Percentiles rank a stretch among this genome's conserved stretches.
Evolutionary conservation across 35 echinoderm and acorn worm species (phyloP).

Genomic region (Lytechinus pictus): DNA sequence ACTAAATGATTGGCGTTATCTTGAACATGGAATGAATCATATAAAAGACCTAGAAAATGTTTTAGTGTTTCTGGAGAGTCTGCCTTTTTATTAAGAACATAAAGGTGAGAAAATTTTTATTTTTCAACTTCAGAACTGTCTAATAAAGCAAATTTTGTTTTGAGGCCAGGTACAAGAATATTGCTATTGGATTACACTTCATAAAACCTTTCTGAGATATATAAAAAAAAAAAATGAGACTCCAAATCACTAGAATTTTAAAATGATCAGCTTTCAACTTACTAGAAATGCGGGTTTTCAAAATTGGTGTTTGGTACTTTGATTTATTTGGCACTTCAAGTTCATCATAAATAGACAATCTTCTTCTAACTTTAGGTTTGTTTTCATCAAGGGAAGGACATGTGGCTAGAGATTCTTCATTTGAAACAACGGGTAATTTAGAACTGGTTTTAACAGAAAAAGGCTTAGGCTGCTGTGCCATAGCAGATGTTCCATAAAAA

Average conservation of each 20-base stretch:
- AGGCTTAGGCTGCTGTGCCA: too few species aligned
- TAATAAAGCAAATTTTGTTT: neutral
- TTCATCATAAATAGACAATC: neutral
- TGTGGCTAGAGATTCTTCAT: neutral
- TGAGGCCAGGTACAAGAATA: neutral
- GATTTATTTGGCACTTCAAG: neutral
- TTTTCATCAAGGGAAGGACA: neutral
- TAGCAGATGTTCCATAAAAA: too few species aligned
- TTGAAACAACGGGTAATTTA: constrained; percentile 11
- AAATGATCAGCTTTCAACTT: neutral
- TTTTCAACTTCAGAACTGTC: neutral
- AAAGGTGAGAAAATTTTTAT: neutral
- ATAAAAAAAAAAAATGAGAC: neutral
- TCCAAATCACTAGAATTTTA: neutral
- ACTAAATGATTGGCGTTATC: constrained; percentile 17
- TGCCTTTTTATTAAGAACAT: too few species aligned
- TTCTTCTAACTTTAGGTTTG: neutral
- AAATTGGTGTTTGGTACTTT: neutral
- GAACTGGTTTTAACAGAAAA: too few species aligned
- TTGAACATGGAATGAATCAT: constrained; percentile 2
- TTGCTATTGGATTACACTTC: neutral
- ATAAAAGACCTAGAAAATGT: neutral
- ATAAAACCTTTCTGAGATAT: neutral
- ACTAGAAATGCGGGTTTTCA: neutral
- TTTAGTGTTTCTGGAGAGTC: neutral